A percentile compares a stretch with the other conserved stretches of the same genome.
These are phyloP conservation scores for Anhinga anhinga DNA, from an alignment of 2,113 vertebrate species.

Conservation along the genomic window DNA sequence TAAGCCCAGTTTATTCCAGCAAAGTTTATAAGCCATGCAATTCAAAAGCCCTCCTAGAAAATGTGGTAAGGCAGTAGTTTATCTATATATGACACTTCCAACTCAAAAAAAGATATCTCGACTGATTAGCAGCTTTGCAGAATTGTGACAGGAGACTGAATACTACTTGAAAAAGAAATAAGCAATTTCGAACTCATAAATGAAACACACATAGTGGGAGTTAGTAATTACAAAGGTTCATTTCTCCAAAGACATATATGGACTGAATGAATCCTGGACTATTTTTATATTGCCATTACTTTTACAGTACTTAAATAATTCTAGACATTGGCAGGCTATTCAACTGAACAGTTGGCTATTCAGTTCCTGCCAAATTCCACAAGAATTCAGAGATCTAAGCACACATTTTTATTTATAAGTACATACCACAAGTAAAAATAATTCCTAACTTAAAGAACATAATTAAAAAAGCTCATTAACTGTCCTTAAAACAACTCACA, in stretches of 20 bases:
- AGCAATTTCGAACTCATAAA: background rate
- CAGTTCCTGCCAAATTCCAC: slow-evolving; percentile 2
- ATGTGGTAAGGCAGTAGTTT: background rate
- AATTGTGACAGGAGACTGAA: background rate
- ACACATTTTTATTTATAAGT: background rate
- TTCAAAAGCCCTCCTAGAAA: background rate
- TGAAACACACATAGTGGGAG: background rate
- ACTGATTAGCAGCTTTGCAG: background rate
- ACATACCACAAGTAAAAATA: background rate
- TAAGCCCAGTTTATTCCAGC: background rate
- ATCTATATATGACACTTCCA: background rate
- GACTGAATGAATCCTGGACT: background rate
- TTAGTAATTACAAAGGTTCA: background rate
- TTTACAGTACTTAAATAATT: background rate
- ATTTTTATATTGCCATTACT: background rate
- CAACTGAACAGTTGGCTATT: background rate
- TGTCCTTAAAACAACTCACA: background rate
- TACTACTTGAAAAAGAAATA: background rate
- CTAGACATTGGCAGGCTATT: background rate
- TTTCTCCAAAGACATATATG: background rate
- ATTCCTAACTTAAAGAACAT: background rate
- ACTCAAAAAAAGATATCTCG: background rate
- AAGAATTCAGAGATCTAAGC: background rate
- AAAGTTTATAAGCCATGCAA: background rate
- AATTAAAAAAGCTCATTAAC: background rate